Conservation (phyloP, 2,888 invertebrate species). For the Rhabditophanes sp. region DNA sequence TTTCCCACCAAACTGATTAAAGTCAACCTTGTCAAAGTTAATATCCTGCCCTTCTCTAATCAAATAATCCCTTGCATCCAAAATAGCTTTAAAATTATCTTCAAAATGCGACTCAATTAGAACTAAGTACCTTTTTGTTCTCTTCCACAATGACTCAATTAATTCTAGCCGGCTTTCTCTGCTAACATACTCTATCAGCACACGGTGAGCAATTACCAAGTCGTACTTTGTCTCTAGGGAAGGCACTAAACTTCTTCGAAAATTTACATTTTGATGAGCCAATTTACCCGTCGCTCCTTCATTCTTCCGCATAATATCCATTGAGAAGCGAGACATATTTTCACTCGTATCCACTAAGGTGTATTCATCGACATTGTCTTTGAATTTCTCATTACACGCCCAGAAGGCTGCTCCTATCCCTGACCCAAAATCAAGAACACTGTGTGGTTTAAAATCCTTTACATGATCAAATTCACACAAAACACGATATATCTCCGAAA, state of each 20-base stretch:
- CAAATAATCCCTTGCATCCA: constrained; percentile 69
- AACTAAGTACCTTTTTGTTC: constrained; percentile 32
- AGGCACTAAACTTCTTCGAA: constrained; percentile 27
- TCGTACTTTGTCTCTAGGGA: constrained; percentile 33
- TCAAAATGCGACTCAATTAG: constrained; percentile 29
- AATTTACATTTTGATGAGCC: constrained; percentile 22
- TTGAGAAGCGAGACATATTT: constrained; percentile 61
- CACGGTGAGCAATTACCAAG: constrained; percentile 31
- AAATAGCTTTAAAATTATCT: constrained; percentile 56
- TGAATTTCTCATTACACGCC: constrained; percentile 58
- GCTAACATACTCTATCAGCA: constrained; percentile 24
- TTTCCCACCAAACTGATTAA: constrained; percentile 20
- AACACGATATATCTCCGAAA: constrained; percentile 28
- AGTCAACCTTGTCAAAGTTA: constrained; percentile 24
- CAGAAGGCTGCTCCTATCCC: constrained; percentile 64
- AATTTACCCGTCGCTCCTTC: constrained; percentile 13
- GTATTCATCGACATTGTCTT: constrained; percentile 60
- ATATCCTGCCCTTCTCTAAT: constrained; percentile 49
- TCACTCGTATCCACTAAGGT: constrained; percentile 67
- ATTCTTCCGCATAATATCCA: constrained; percentile 26
- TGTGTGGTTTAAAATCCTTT: constrained; percentile 58
- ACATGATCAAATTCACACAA: constrained; percentile 45
- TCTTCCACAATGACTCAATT: constrained; percentile 26
- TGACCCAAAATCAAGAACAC: constrained; percentile 76
- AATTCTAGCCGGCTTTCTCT: constrained; percentile 22